Evolutionary conservation across 2,797 vertebrate genomes (phyloP).

Genomic region (Gymnopithys bicolor): DNA sequence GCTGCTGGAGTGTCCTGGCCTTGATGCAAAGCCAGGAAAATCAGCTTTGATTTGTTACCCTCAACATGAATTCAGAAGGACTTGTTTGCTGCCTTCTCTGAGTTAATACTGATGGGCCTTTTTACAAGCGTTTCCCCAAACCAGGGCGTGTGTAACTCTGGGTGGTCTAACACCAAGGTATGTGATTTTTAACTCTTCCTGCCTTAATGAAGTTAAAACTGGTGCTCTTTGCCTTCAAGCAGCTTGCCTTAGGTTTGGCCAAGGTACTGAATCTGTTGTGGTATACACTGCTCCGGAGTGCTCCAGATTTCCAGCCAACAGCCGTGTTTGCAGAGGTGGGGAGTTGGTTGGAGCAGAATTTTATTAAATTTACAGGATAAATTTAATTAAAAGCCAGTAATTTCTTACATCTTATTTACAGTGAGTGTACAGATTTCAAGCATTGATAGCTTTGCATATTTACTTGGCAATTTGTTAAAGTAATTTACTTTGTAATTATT

Average conservation of each 20-base stretch:
- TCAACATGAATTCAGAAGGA: background rate
- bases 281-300: background rate
- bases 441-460: slow-evolving; percentile 54
- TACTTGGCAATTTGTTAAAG: slow-evolving; percentile 64
- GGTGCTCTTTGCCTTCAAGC: background rate
- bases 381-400: slow-evolving; percentile 56
- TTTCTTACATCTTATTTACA: slow-evolving; percentile 47
- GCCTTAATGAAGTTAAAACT: background rate
- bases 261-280: slow-evolving; percentile 23
- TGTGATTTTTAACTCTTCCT: background rate
- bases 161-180: slow-evolving; percentile 12
- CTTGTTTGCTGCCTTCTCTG: background rate
- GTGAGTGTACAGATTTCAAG: slow-evolving; percentile 9
- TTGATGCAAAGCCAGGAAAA: background rate
- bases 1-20: background rate
- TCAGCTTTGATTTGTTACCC: background rate
- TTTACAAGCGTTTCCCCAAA: background rate
- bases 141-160: background rate
- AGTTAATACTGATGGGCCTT: background rate
- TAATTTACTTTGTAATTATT: slow-evolving; percentile 65
- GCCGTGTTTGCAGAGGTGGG: background rate
- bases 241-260: background rate
- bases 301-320: background rate
- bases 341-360: slow-evolving; percentile 18
- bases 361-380: slow-evolving; percentile 55